Conservation (phyloP, 2,888 invertebrate genomes). For the Griposia aprilina region DNA sequence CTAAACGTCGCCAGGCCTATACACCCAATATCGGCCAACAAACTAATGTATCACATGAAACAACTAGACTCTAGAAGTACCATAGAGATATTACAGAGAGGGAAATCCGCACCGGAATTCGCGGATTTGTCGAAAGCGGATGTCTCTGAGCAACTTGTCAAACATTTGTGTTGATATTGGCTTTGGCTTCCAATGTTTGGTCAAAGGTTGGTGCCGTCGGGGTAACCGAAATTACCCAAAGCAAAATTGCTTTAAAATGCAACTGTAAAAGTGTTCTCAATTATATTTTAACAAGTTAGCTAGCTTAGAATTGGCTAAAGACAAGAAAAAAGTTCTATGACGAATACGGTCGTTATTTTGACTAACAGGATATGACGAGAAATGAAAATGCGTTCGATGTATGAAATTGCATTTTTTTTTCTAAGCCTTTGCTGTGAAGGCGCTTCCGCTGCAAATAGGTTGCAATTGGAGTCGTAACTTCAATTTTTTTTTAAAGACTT, state of each 20-base stretch:
- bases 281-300: conserved; percentile 39
- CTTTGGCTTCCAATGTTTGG: conserved; percentile 19
- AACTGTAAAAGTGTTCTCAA: conserved; percentile 42
- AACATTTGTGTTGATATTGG: conserved; percentile 83
- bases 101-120: conserved; percentile 82
- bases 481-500: conserved; percentile 50
- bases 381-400: conserved; percentile 43
- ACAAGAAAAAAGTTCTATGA: conserved; percentile 26
- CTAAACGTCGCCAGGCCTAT: conserved; percentile 79
- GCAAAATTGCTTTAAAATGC: conserved; percentile 42
- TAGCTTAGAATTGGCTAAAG: conserved; percentile 51
- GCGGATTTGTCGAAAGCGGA: conserved; percentile 83
- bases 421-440: background rate
- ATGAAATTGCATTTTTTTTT: conserved; percentile 39
- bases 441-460: background rate
- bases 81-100: conserved; percentile 85
- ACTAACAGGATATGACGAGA: conserved; percentile 47
- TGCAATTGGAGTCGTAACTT: conserved; percentile 48
- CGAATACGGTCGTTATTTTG: conserved; percentile 22
- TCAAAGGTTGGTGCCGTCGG: conserved; percentile 33
- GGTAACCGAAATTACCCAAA: conserved; percentile 7
- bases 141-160: conserved; percentile 79
- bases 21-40: conserved; percentile 74
- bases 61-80: conserved; percentile 83
- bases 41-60: conserved; percentile 78